phyloP scores from a whole-genome alignment of 2,888 invertebrate genomes.

The Actias luna region DNA sequence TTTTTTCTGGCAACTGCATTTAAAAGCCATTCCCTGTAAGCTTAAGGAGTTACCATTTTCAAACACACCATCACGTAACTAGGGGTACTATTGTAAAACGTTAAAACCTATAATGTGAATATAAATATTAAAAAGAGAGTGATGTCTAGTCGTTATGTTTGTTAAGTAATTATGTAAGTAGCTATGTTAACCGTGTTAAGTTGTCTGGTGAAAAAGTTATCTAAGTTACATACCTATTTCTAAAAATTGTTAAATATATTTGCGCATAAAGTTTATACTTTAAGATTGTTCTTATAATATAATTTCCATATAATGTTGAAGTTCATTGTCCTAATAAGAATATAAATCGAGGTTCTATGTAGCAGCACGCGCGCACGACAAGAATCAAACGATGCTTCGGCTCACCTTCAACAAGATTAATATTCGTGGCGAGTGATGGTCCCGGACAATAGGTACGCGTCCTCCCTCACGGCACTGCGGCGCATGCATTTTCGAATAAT shows the following conservation, averaged over 20 bases:
- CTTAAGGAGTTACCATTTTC: background rate
- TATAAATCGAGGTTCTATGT: constrained; percentile 43
- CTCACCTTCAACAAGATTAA: constrained; percentile 72
- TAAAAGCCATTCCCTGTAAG: background rate
- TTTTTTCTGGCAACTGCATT: background rate
- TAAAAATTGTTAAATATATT: constrained; percentile 25
- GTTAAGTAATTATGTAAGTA: too few relatives aligned
- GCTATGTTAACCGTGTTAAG: too few relatives aligned
- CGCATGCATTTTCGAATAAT: constrained; percentile 80
- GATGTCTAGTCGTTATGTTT: too few relatives aligned
- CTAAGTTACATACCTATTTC: too few relatives aligned
- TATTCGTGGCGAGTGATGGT: constrained; percentile 72
- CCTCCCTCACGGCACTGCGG: constrained; percentile 49
- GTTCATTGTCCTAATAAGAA: constrained; percentile 67
- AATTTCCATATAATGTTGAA: constrained; percentile 44
- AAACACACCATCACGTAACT: background rate
- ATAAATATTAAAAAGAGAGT: background rate
- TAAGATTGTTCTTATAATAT: constrained; percentile 21
- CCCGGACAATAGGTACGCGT: constrained; percentile 67
- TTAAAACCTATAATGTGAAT: background rate
- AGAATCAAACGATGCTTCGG: constrained; percentile 47
- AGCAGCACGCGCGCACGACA: constrained; percentile 44
- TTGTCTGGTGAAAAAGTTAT: too few relatives aligned
- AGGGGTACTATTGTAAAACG: background rate
- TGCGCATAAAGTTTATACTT: constrained; percentile 35